Percentiles rank a stretch among this genome's conserved stretches.
phyloP scores from a whole-genome alignment of 2,888 invertebrate genomes.

The Portevinia maculata region DNA sequence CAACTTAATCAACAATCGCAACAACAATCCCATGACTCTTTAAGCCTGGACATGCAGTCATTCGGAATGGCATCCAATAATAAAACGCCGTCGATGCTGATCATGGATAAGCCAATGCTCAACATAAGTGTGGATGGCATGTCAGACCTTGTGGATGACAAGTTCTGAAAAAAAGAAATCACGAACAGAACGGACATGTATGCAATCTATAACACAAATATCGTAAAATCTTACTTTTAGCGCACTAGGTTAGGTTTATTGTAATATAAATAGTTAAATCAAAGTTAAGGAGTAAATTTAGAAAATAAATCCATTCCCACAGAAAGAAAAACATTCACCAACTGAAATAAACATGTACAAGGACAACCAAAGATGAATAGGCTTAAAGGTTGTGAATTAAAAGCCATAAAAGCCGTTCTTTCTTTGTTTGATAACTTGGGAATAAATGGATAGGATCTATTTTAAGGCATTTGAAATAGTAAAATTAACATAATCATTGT shows the following conservation, averaged over 20 bases:
- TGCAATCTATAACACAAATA: conserved; percentile 73
- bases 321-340: background rate
- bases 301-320: background rate
- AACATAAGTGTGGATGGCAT: conserved; percentile 81
- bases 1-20: conserved; percentile 48
- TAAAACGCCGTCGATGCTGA: conserved; percentile 80
- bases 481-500: conserved; percentile 32
- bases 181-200: conserved; percentile 47
- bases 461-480: conserved; percentile 35
- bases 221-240: conserved; percentile 65
- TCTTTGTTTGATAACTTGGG: conserved; percentile 11
- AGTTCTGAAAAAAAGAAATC: conserved; percentile 72
- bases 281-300: conserved; percentile 47
- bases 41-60: conserved; percentile 75
- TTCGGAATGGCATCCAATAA: conserved; percentile 76
- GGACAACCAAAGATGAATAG: conserved; percentile 44
- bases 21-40: conserved; percentile 66
- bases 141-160: conserved; percentile 81
- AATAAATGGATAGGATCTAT: conserved; percentile 8
- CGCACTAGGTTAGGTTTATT: conserved; percentile 63
- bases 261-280: conserved; percentile 61
- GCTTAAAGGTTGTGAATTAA: conserved; percentile 69
- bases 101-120: conserved; percentile 81
- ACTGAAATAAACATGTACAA: conserved; percentile 19
- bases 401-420: conserved; percentile 43